Percentiles rank a stretch among this genome's conserved stretches.
These are phyloP conservation scores for Grapholita molesta DNA, from an alignment of 1,140 invertebrate genomes.

Conservation along the genomic window DNA sequence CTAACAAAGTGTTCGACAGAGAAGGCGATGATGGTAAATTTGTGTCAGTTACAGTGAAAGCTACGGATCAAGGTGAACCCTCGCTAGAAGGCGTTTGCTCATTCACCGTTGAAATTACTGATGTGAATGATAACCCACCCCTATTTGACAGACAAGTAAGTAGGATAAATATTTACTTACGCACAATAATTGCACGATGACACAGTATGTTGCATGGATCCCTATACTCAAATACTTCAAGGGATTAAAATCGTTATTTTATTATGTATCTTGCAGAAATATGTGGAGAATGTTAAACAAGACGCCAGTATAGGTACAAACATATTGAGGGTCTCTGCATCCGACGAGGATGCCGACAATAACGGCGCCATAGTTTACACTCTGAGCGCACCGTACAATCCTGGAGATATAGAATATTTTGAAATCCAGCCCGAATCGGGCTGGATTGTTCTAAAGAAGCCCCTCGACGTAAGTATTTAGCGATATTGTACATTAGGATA, in stretches of 20 bases:
- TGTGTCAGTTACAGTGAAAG: slow-evolving; percentile 96
- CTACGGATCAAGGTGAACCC: slow-evolving; percentile 97
- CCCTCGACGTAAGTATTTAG: slow-evolving; percentile 92
- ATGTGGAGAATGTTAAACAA: slow-evolving; percentile 97
- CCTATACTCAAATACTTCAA: slow-evolving; percentile 9
- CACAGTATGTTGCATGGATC: slow-evolving; percentile 33
- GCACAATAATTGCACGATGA: slow-evolving; percentile 40
- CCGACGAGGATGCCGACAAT: slow-evolving; percentile 97
- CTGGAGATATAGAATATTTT: slow-evolving; percentile 94
- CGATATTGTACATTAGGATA: slow-evolving; percentile 18
- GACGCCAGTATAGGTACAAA: slow-evolving; percentile 97
- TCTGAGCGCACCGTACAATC: slow-evolving; percentile 90
- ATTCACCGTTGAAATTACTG: slow-evolving; percentile 97
- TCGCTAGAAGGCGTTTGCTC: slow-evolving; percentile 96
- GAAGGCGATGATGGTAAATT: slow-evolving; percentile 98
- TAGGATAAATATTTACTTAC: slow-evolving; percentile 30
- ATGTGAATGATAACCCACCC: slow-evolving; percentile 96
- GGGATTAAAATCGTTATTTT: slow-evolving; percentile 22
- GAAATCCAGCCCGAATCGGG: slow-evolving; percentile 97
- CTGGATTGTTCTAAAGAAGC: slow-evolving; percentile 96
- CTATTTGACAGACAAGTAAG: slow-evolving; percentile 95
- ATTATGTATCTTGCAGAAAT: slow-evolving; percentile 85
- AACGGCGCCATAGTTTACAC: slow-evolving; percentile 97
- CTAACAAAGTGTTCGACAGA: slow-evolving; percentile 97
- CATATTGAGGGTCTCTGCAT: slow-evolving; percentile 95